Base-by-base conservation (phyloP, 1,140 invertebrate species). In the Hypothenemus hampei region DNA sequence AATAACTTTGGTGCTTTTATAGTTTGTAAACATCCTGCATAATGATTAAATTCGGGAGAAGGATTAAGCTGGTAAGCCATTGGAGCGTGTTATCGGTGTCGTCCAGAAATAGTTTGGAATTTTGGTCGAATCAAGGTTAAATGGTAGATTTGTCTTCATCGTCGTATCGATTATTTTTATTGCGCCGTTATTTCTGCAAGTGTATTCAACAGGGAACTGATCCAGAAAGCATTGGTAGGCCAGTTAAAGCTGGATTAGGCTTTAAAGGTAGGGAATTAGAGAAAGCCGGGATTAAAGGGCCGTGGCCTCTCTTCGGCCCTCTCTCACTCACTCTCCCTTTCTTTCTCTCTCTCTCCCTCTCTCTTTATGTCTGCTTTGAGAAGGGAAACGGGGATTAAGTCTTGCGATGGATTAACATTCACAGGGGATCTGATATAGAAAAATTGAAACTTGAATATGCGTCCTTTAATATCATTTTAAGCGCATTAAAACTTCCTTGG, bases 221-320 rank as follows among this genome's bases (percentile, higher is more conserved):
- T 59, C 55, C 55, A 57, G 55, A 57, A 56, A 64, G 60, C 62
- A 61, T 60, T 63, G 64, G 63, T 63, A 63, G 69, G 64, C 66
- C 67, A 68, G 67, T 69, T 70, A 69, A 75, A 76, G 73, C 73
- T 71, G 74, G 73, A 73, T 74, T 75, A 74, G 70, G 69, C 68
- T 66, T 57, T 57, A 66, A 73, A 73, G 71, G 71, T 72, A 73
- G 62, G 71, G 71, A 72, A 74, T 73, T 75, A 73, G 68, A 71
- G 71, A 72, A 73, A 75, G 70, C 69, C 59, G 64, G 70, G 72
- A 74, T 75, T 75, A 73, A 65, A 65, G 65, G 66, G 65, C 65
- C 64, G 56, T 64, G 62, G 62, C 59, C 63, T 63, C 60, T 60
- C 57, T 39, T 21, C 62, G 23, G 18, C 29, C 33, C 43, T 15